Conservation (phyloP, 2,113 vertebrate species). For the Pterocles orientalis region DNA sequence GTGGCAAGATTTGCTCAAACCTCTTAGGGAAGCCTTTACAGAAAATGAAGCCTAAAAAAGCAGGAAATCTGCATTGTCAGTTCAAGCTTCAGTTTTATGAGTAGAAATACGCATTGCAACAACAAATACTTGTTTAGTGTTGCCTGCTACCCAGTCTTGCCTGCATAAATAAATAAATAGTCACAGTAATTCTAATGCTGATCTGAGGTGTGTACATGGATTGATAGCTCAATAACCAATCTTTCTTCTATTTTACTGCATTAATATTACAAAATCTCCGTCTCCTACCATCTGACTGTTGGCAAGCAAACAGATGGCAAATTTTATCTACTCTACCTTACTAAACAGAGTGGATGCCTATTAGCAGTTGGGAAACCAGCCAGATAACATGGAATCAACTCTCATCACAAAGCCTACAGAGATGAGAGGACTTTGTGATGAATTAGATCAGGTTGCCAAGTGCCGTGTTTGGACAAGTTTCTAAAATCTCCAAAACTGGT, state of each 20-base stretch:
- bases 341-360: not conserved
- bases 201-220: not conserved
- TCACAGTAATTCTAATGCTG: not conserved
- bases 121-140: not conserved
- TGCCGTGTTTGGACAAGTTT: not conserved
- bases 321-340: conserved; percentile 19
- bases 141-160: not conserved
- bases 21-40: not conserved
- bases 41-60: not conserved
- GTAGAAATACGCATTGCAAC: not conserved
- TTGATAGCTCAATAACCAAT: not conserved
- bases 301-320: conserved; percentile 46
- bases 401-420: not conserved
- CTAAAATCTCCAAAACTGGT: not conserved
- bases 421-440: not conserved
- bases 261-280: conserved; percentile 12
- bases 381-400: not conserved
- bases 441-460: not conserved
- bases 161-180: not conserved
- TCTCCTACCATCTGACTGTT: not conserved
- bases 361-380: conserved; percentile 34
- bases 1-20: not conserved
- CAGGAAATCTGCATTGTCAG: not conserved
- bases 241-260: not conserved
- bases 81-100: not conserved